Percentiles rank a stretch among this genome's conserved stretches.
Conservation (phyloP, 2,888 invertebrate species). For the Thereva unica region DNA sequence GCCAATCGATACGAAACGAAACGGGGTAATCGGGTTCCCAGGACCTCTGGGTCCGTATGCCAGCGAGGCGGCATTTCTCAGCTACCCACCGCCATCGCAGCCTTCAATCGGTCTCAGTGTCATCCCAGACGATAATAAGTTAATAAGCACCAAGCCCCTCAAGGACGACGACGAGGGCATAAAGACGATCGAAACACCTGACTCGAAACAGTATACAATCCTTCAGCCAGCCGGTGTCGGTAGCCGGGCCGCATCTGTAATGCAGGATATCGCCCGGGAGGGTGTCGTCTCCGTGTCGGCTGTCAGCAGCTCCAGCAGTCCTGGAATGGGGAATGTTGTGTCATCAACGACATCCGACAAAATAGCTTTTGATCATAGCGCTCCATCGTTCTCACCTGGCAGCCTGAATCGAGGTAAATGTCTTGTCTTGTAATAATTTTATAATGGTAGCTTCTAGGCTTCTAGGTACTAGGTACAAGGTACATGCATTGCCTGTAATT, state of each 20-base stretch:
- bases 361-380: conserved; percentile 47
- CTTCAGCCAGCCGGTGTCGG: conserved; percentile 81
- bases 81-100: conserved; percentile 61
- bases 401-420: conserved; percentile 76
- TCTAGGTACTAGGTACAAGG: background rate
- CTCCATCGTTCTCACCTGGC: conserved; percentile 73
- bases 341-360: conserved; percentile 51
- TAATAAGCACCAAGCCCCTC: conserved; percentile 44
- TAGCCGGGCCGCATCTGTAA: conserved; percentile 78
- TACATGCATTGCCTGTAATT: conserved; percentile 35
- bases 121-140: conserved; percentile 24
- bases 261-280: conserved; percentile 75
- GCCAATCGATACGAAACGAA: conserved; percentile 68
- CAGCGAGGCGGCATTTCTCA: conserved; percentile 76
- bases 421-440: conserved; percentile 20
- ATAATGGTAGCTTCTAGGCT: conserved; percentile 23
- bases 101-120: conserved; percentile 45
- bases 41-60: conserved; percentile 63
- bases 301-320: conserved; percentile 51
- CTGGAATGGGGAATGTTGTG: conserved; percentile 60
- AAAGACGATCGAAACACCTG: conserved; percentile 53
- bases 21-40: conserved; percentile 58
- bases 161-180: conserved; percentile 44
- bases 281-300: conserved; percentile 67
- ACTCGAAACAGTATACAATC: conserved; percentile 83